Evolutionary conservation across 2,888 invertebrate species (phyloP), one percentile per base, ranked within the genome.

Genomic region (Brenthis daphne): DNA sequence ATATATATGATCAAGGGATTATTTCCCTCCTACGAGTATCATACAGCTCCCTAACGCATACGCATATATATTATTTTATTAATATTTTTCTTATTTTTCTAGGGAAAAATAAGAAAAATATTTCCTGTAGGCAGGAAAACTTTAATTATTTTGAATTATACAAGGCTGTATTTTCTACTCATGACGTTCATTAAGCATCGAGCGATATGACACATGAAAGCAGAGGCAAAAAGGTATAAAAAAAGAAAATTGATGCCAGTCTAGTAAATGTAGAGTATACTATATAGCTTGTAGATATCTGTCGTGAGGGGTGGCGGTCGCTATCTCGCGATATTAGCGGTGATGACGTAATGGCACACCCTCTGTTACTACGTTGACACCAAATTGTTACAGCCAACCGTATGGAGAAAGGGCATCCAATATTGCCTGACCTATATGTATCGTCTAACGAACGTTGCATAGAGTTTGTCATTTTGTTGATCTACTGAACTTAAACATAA

Each of bases 341-440:
- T 29, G 65, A 58, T 68, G 70, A 70, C 70, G 70, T 67, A 60
- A 71, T 55, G 68, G 57, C 73, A 43, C 71, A 71, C 71, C 73
- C 73, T 64, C 57, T 51, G 71, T 67, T 65, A 58, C 72, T 65
- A 71, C 61, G 68, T 61, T 54, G 54, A 55, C 16, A 29, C 16
- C 55, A 53, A 64, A 64, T 53, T 67, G 64, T 67, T 65, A 60
- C 68, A 57, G 20, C 53, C 20, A 43, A 16, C 29, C 63, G 58
- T 65, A 69, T 60, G 65, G 55, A 57, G 55, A 71, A 71, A 71
- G 67, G 68, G 55, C 71, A 71, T 61, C 54, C 55, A 73, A 60
- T 63, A 63, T 66, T 43, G 64, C 57, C 68, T 64, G 66, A 68
- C 68, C 66, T 71, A 73, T 63, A 66, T 68, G 54, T 55, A 57